Base-by-base conservation (phyloP, 2,113 vertebrate genomes). In the Atractosteus spatula region DNA sequence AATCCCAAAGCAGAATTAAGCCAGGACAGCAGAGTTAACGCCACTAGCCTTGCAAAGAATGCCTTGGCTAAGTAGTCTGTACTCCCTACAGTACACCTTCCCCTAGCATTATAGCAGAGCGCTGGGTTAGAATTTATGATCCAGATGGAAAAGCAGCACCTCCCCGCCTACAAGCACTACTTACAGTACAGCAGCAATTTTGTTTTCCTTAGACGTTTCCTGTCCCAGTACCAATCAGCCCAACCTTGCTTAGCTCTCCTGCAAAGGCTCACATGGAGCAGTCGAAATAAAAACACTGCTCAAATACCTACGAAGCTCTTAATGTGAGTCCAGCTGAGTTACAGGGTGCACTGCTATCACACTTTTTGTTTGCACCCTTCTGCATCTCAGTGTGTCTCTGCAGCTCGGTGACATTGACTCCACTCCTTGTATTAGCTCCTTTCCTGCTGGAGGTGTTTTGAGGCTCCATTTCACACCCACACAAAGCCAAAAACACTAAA, bases 391-490 rank as follows among this genome's bases (percentile, higher is more conserved):
- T 7, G 3, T 42, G 14, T 29, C 14, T 43, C 62, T 61, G 7
- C 3, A 16, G 57, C 14, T 10, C 12, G 62, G 41, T 65, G 44
- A 65, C 14, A 13, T 16, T 13, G 41, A 65, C 41, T 6, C 62
- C 11, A 42, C 3, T 41, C 62, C 44, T 11, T 8, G 11, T 43
- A 43, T 42, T 43, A 29, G 10, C 10, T 42, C 41, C 62, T 65
- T 65, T 43, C 11, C 44, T 65, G 62, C 44, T 41, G 7, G 29
- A 65, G 29, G 42, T 65, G 44, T 65, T 65, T 43, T 3, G 62
- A 42, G 62, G 41, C 41, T 65, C 44, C 62, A 65, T 65, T 65
- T 65, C 10, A 43, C 62, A 43, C 62, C 62, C 41, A 43, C 62
- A 13, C 41, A 43, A 43, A 65, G 41, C 41, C 62, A 2, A 7